Evolutionary conservation across 2,888 invertebrate genomes (phyloP).

Genomic region (Drosophila longiperda): DNA sequence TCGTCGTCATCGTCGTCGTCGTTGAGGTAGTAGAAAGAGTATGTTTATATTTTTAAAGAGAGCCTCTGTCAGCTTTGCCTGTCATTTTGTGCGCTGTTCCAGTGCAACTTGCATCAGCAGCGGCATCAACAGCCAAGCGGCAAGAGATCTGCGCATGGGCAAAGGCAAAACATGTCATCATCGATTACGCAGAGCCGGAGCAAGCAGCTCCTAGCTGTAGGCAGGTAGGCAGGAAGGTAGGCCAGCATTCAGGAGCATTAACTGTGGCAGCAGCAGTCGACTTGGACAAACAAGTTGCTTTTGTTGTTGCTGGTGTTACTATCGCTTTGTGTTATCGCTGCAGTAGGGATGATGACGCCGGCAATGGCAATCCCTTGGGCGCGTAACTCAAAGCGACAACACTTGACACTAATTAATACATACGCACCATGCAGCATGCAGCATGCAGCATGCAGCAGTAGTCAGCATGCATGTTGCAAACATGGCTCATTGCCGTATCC

Average conservation of each 20-base stretch:
- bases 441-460: constrained; percentile 6
- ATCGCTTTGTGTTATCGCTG: constrained; percentile 76
- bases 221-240: not conserved
- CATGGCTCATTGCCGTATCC: constrained; percentile 17
- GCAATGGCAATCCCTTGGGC: constrained; percentile 73
- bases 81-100: constrained; percentile 44
- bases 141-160: constrained; percentile 67
- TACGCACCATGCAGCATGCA: constrained; percentile 60
- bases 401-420: constrained; percentile 83
- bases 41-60: constrained; percentile 60
- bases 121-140: constrained; percentile 17
- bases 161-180: constrained; percentile 80
- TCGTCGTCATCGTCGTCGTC: not conserved
- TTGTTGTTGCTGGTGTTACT: constrained; percentile 46
- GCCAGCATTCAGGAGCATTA: constrained; percentile 21
- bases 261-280: constrained; percentile 8
- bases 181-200: constrained; percentile 68
- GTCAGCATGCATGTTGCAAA: not conserved
- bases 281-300: constrained; percentile 64
- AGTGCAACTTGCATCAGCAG: constrained; percentile 60
- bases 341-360: constrained; percentile 54
- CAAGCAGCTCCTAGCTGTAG: constrained; percentile 15
- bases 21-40: constrained; percentile 8
- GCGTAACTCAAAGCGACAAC: constrained; percentile 82
- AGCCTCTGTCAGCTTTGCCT: constrained; percentile 39